phyloP scores from a whole-genome alignment of 2,113 vertebrate genomes.

The Chaetorhynchus papuensis region DNA sequence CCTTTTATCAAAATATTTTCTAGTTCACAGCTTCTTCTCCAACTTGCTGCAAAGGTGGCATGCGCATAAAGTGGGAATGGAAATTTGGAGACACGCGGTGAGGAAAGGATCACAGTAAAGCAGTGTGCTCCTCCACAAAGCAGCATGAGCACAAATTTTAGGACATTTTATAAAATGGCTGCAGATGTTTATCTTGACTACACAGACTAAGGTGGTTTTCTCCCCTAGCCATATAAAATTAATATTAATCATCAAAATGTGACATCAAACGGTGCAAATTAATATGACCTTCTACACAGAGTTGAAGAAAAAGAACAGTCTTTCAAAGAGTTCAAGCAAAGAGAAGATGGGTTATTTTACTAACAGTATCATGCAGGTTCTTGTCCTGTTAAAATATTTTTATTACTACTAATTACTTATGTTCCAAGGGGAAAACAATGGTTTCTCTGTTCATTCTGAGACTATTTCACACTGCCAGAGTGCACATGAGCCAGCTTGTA shows the following conservation, averaged over 20 bases:
- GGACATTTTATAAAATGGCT: background rate
- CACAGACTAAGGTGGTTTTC: background rate
- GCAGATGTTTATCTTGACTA: background rate
- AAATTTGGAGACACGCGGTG: background rate
- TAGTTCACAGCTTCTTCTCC: background rate
- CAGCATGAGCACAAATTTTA: background rate
- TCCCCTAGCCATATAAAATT: background rate
- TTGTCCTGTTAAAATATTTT: constrained; percentile 5
- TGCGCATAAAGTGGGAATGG: background rate
- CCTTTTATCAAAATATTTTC: background rate
- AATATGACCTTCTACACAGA: background rate
- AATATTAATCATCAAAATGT: background rate
- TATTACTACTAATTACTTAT: background rate
- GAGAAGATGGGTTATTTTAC: background rate
- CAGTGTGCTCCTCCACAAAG: background rate
- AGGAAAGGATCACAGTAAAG: background rate
- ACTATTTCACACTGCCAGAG: background rate
- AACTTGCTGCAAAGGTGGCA: background rate
- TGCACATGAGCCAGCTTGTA: background rate
- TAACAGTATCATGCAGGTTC: background rate
- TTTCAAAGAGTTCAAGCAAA: background rate
- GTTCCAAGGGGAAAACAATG: background rate
- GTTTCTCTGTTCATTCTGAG: background rate
- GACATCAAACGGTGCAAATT: background rate
- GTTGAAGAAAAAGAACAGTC: background rate